These are phyloP conservation scores for Phorcus lineatus DNA, from an alignment of 2,888 invertebrate genomes.

Conservation along the genomic window DNA sequence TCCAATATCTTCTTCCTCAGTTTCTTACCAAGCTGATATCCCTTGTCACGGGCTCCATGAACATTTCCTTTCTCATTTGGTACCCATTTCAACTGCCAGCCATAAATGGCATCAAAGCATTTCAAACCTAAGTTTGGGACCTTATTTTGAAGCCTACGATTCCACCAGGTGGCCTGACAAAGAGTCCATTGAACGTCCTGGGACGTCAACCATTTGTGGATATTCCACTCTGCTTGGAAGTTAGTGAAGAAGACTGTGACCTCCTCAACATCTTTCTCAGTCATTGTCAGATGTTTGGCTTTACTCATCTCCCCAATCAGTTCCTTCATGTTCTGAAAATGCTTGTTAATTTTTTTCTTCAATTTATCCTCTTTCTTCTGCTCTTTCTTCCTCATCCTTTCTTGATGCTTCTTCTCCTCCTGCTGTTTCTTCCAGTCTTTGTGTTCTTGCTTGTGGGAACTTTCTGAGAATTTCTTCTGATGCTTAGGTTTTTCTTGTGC, in stretches of 20 bases:
- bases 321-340: neutral
- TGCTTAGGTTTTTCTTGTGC: neutral
- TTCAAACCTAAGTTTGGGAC: neutral
- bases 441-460: neutral
- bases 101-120: neutral
- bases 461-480: neutral
- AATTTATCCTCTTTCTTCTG: neutral
- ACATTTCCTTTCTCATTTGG: neutral
- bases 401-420: neutral
- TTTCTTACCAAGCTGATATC: neutral
- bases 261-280: neutral
- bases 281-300: conserved; percentile 11
- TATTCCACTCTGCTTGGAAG: neutral
- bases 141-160: neutral
- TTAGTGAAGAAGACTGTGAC: conserved; percentile 2
- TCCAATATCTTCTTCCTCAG: neutral
- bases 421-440: neutral
- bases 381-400: neutral
- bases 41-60: neutral
- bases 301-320: neutral
- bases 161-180: conserved; percentile 13
- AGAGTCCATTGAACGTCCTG: neutral
- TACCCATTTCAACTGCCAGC: conserved; percentile 9
- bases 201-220: neutral
- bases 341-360: neutral